Base-by-base conservation (phyloP, 2,888 invertebrate species). In the Strigamia transsilvanica region DNA sequence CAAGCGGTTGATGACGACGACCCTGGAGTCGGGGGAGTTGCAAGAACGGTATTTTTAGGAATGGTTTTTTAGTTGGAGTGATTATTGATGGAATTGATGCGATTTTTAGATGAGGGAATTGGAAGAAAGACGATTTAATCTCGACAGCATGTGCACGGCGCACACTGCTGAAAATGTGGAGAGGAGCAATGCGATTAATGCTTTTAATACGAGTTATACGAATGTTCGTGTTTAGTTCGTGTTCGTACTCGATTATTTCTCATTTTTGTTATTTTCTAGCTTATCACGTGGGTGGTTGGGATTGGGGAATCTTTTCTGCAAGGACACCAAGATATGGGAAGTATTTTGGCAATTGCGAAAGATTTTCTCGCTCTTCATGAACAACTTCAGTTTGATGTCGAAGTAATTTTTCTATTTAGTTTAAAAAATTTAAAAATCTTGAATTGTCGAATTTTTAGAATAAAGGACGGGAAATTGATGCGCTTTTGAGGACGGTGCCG, bases 331-430 rank as follows among this genome's bases (percentile, higher is more conserved):
- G 92, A 93, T 85, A 92, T 94, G 92, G 94, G 94, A n/a, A 91
- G 90, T 81, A 91, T 91, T 86, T 86, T 92, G 38, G 88, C 90
- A 9, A 90, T 91, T 88, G 92, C 93, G 73, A 91, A 91, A 85
- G 93, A 93, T 87, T 94, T 94, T 87, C 90, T 93, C 84, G 90
- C 92, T 85, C 89, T 93, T 84, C 94, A 95, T 87, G 91, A 92
- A 85, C 91, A 93, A 86, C 88, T 94, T 80, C 90, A 93, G 85
- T 91, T 91, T 85, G 94, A 95, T 87, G 89, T 94, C 84, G 91
- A 91, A 90, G 93, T 93, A 87, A n/a, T 78, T 32, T 15, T 34
- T 23, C 81, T 15, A 61, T 82, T 42, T 77, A 23, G 18, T 9
- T 7, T 78, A 82, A 66, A 15, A 61, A 73, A 66, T 73, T n/a